Percentiles rank a stretch among this genome's conserved stretches.
phyloP scores from a whole-genome alignment of 2,113 vertebrate species.

The Lipophrys pholis region DNA sequence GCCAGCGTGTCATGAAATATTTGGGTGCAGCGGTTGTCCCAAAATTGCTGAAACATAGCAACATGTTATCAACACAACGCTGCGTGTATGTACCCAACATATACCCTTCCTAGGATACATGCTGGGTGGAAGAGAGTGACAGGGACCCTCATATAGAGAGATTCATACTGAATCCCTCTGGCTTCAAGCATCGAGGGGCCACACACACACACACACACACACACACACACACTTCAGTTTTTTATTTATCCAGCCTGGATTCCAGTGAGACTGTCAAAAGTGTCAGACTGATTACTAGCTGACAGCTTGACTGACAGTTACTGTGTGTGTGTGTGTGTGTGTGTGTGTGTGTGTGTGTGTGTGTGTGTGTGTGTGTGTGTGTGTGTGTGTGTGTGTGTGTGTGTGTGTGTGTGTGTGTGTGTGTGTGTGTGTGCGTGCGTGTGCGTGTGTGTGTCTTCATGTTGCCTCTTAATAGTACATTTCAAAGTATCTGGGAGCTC shows the following conservation, averaged over 20 bases:
- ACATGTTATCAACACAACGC: no score
- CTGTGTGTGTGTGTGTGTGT: not conserved
- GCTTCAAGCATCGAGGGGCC: conserved; percentile 19
- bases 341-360: not conserved
- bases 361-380: conserved; percentile 2
- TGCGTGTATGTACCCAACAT: no score
- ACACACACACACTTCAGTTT: conserved; percentile 22
- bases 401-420: not conserved
- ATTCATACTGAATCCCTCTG: conserved; percentile 37
- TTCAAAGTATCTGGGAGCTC: conserved; percentile 6
- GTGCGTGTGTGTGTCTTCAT: not conserved
- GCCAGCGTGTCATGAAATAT: no score
- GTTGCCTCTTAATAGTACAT: not conserved
- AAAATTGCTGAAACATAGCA: no score
- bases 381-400: not conserved
- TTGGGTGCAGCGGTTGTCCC: no score
- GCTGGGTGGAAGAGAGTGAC: not conserved
- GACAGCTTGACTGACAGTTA: conserved; percentile 11
- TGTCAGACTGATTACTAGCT: conserved; percentile 52
- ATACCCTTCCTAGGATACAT: no score
- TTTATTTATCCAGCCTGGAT: conserved; percentile 62
- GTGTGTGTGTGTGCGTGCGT: conserved; percentile 2
- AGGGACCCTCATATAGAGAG: conserved; percentile 33
- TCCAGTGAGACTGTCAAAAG: conserved; percentile 45
- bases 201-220: not conserved